Percentiles rank a stretch among this genome's conserved stretches.
These are phyloP conservation scores for Drosophila jambulina DNA, from an alignment of 1,140 invertebrate genomes.

Conservation along the genomic window DNA sequence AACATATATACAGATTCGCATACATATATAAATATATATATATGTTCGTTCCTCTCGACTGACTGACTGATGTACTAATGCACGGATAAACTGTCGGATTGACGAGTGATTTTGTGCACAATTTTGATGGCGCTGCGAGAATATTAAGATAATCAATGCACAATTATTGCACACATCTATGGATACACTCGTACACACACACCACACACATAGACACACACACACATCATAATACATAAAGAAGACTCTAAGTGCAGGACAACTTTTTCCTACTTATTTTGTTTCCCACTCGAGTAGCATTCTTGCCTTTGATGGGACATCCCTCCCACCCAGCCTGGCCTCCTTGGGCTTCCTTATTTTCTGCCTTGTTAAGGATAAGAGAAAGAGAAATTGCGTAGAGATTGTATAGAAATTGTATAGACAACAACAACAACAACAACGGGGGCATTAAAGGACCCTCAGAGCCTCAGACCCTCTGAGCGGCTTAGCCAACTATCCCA, in stretches of 20 bases:
- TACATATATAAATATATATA: neutral
- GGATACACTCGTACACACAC: conserved; percentile 9
- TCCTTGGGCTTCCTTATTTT: conserved; percentile 4
- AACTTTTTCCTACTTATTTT: conserved; percentile 19
- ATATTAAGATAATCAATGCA: conserved; percentile 73
- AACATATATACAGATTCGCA: neutral
- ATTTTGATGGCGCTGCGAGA: conserved; percentile 58
- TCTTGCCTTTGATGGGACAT: conserved; percentile 30
- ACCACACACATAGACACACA: conserved; percentile 20
- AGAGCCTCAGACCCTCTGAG: conserved; percentile 14
- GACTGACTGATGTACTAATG: conserved; percentile 23
- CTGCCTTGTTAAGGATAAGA: conserved; percentile 34
- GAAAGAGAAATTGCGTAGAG: conserved; percentile 16
- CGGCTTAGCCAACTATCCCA: conserved; percentile 34
- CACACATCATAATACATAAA: conserved; percentile 19
- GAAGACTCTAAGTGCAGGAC: conserved; percentile 21
- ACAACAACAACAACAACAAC: conserved; percentile 11
- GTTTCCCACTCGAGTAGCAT: conserved; percentile 17
- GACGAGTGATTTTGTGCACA: conserved; percentile 54
- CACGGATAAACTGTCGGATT: conserved; percentile 33
- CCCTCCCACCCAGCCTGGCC: neutral
- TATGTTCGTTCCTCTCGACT: conserved; percentile 5
- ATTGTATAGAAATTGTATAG: conserved; percentile 35
- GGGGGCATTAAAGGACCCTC: conserved; percentile 28
- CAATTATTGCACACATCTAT: conserved; percentile 58